Evolutionary conservation across 1,140 invertebrate genomes (phyloP).

Genomic region (Pemphigus obesinymphae): DNA sequence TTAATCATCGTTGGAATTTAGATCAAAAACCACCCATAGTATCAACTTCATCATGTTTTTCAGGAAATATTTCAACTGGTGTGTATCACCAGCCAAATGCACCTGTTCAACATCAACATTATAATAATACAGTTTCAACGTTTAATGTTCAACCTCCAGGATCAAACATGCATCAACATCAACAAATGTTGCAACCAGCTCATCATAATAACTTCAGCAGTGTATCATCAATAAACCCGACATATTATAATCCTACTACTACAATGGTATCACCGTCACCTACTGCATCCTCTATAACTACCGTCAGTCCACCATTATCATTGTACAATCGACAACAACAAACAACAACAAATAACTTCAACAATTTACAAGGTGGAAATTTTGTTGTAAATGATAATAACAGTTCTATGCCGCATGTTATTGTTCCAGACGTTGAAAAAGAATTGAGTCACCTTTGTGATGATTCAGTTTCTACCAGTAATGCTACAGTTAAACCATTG

Average conservation of each 20-base stretch:
- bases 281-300: not conserved
- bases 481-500: not conserved
- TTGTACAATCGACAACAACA: not conserved
- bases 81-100: not conserved
- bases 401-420: conserved; percentile 59
- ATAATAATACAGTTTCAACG: not conserved
- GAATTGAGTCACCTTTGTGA: conserved; percentile 68
- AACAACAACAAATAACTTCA: not conserved
- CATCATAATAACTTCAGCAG: not conserved
- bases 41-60: conserved; percentile 14
- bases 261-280: not conserved
- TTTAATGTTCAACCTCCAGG: not conserved
- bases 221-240: not conserved
- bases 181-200: not conserved
- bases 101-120: not conserved
- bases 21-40: not conserved
- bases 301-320: not conserved
- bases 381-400: not conserved
- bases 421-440: conserved; percentile 79
- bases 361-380: not conserved
- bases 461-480: not conserved
- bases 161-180: not conserved
- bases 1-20: not conserved
- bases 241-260: not conserved
- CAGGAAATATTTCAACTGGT: not conserved